Evolutionary conservation across 1,140 invertebrate species (phyloP).

Genomic region (Aethina tumida): DNA sequence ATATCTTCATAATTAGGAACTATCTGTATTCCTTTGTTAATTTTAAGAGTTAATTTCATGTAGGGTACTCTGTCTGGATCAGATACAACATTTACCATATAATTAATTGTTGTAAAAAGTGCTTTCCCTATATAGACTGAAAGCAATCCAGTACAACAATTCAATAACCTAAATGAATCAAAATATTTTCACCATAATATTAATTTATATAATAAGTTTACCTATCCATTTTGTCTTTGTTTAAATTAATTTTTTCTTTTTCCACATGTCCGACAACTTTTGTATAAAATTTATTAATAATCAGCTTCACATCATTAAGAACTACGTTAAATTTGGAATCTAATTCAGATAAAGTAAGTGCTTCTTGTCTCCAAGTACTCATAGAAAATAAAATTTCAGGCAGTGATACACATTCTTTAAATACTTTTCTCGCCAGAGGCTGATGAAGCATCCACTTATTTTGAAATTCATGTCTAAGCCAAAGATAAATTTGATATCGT

Average conservation of each 20-base stretch:
- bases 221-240: no score
- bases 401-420: slow-evolving; percentile 45
- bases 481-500: slow-evolving; percentile 46
- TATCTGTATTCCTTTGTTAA: slow-evolving; percentile 39
- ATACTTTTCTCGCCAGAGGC: slow-evolving; percentile 48
- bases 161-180: slow-evolving; percentile 20
- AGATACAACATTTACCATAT: slow-evolving; percentile 39
- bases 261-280: slow-evolving; percentile 34
- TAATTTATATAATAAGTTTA: slow-evolving; percentile 3
- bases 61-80: slow-evolving; percentile 38
- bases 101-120: slow-evolving; percentile 42
- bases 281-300: slow-evolving; percentile 36
- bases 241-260: slow-evolving; percentile 35
- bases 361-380: slow-evolving; percentile 38
- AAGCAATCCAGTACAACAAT: slow-evolving; percentile 37
- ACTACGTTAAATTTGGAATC: slow-evolving; percentile 36
- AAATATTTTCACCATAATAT: slow-evolving; percentile 1
- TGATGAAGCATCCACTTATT: slow-evolving; percentile 48
- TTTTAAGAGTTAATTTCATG: slow-evolving; percentile 40
- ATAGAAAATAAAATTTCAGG: slow-evolving; percentile 46
- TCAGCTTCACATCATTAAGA: slow-evolving; percentile 38
- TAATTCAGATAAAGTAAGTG: slow-evolving; percentile 38
- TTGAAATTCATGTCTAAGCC: slow-evolving; percentile 43
- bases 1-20: slow-evolving; percentile 38
- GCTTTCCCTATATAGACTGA: slow-evolving; percentile 42